phyloP scores from a whole-genome alignment of 2,888 invertebrate genomes.

The Diplolepis rosae region DNA sequence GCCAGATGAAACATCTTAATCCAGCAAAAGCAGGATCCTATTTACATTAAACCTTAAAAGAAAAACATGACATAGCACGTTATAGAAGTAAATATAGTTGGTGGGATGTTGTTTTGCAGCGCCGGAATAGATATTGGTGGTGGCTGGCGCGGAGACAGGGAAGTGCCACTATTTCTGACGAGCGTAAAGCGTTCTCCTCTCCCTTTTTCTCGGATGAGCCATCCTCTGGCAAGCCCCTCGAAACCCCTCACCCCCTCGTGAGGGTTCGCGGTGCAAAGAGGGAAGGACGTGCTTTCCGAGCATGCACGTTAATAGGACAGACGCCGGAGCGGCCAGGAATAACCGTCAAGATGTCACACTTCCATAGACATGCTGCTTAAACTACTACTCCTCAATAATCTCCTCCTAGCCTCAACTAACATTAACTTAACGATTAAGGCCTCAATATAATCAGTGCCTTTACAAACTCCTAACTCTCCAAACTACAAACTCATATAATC shows the following conservation, averaged over 20 bases:
- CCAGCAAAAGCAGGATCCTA: neutral
- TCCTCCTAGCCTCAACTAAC: slow-evolving; percentile 32
- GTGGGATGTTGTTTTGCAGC: slow-evolving; percentile 72
- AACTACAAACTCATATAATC: neutral
- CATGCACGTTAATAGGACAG: slow-evolving; percentile 63
- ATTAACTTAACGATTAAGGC: neutral
- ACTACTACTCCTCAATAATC: slow-evolving; percentile 56
- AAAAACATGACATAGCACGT: slow-evolving; percentile 1
- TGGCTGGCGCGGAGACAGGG: slow-evolving; percentile 73
- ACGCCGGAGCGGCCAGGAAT: slow-evolving; percentile 67
- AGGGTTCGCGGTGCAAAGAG: slow-evolving; percentile 33
- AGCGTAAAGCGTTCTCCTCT: slow-evolving; percentile 58
- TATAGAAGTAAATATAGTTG: slow-evolving; percentile 10
- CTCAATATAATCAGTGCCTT: too few relatives aligned
- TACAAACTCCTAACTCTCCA: neutral
- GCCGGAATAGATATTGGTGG: slow-evolving; percentile 76
- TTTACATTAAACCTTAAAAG: neutral
- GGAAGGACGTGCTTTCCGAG: slow-evolving; percentile 40
- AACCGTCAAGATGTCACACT: slow-evolving; percentile 73
- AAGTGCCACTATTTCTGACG: slow-evolving; percentile 75
- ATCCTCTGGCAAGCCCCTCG: slow-evolving; percentile 28
- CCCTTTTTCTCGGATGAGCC: slow-evolving; percentile 39
- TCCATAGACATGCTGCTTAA: slow-evolving; percentile 67
- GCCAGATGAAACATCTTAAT: neutral
- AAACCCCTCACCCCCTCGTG: slow-evolving; percentile 38